Evolutionary conservation across 1,140 invertebrate species (phyloP).

Genomic region (Bradynema listronoti): DNA sequence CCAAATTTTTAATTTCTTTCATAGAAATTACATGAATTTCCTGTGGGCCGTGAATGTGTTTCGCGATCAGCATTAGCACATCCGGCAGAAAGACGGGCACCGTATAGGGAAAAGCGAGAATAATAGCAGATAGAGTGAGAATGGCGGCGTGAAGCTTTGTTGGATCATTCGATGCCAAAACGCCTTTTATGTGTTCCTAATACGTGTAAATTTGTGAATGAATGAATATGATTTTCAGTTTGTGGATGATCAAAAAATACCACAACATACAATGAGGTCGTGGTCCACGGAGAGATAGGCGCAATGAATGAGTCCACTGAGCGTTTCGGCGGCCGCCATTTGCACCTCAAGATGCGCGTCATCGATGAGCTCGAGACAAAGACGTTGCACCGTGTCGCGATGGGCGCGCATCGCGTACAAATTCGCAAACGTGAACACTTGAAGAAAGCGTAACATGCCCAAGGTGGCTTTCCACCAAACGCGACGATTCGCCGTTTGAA

Average conservation of each 20-base stretch:
- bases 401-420: conserved; percentile 68
- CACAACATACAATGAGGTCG: conserved; percentile 40
- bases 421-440: conserved; percentile 76
- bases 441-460: conserved; percentile 69
- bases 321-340: conserved; percentile 71
- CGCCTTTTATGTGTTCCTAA: too few species aligned
- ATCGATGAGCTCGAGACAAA: conserved; percentile 44
- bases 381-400: conserved; percentile 59
- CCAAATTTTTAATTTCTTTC: too few species aligned
- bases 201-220: too few species aligned
- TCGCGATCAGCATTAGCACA: conserved; percentile 71
- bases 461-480: conserved; percentile 76
- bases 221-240: too few species aligned
- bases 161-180: conserved; percentile 56
- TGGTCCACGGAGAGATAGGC: conserved; percentile 65
- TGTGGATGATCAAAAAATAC: too few species aligned
- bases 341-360: conserved; percentile 61
- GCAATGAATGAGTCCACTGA: conserved; percentile 79
- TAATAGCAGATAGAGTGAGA: conserved; percentile 72
- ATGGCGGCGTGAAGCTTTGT: conserved; percentile 70
- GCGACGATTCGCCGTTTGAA: too few species aligned
- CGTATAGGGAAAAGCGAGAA: conserved; percentile 80
- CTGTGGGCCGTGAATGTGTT: conserved; percentile 72
- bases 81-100: conserved; percentile 75
- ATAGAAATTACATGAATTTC: conserved; percentile 75